Evolutionary conservation across 1,140 invertebrate genomes (phyloP).

Genomic region (Caenorhabditis remanei): DNA sequence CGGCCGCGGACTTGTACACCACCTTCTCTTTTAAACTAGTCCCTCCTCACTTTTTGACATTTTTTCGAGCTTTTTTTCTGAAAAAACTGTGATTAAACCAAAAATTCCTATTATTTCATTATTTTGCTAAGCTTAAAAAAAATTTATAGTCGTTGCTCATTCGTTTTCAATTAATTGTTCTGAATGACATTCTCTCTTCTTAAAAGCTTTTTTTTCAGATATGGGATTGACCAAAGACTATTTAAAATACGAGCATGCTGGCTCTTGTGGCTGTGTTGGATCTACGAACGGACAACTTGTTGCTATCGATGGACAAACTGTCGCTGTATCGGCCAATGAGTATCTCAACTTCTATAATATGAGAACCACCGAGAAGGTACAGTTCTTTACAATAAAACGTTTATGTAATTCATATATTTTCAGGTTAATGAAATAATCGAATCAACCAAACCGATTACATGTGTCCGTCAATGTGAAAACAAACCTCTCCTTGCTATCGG

Average conservation of each 20-base stretch:
- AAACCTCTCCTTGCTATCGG: slow-evolving; percentile 88
- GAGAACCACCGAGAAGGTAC: slow-evolving; percentile 88
- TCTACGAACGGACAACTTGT: slow-evolving; percentile 74
- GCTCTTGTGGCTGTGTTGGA: slow-evolving; percentile 80
- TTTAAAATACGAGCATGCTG: slow-evolving; percentile 85
- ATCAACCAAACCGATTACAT: slow-evolving; percentile 67
- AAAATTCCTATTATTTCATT: too few species aligned
- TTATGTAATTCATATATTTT: slow-evolving; percentile 62
- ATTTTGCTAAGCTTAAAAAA: too few species aligned
- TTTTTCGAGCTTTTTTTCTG: neutral
- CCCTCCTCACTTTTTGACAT: neutral
- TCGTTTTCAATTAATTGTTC: too few species aligned
- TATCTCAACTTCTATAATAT: slow-evolving; percentile 94
- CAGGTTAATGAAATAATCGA: slow-evolving; percentile 68
- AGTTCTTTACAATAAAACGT: neutral
- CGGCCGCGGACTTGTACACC: neutral
- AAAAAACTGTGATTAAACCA: neutral
- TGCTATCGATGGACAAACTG: slow-evolving; percentile 80
- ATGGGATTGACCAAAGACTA: slow-evolving; percentile 98
- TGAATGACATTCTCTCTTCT: neutral
- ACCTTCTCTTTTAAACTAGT: neutral
- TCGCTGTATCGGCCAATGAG: slow-evolving; percentile 91
- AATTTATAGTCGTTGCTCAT: too few species aligned
- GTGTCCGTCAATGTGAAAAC: slow-evolving; percentile 77
- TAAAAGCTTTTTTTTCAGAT: neutral